These are phyloP conservation scores for Garra rufa DNA, from an alignment of 2,113 vertebrate genomes.

Conservation along the genomic window DNA sequence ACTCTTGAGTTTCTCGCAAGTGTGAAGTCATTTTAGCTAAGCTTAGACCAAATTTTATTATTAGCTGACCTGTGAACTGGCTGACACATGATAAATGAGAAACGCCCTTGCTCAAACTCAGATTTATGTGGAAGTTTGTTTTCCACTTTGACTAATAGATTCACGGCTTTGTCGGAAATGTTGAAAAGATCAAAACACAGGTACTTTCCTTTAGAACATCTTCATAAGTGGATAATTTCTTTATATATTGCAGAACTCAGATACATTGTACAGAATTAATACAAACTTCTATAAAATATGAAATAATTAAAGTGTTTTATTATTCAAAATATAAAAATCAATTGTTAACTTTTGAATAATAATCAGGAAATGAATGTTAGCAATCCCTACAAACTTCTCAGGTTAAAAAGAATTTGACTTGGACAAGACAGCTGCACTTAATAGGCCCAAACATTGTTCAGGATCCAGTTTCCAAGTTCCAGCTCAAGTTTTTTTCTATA, in stretches of 20 bases:
- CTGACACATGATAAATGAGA: constrained; percentile 65
- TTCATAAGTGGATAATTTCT: not conserved
- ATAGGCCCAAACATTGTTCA: constrained; percentile 53
- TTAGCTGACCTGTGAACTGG: constrained; percentile 60
- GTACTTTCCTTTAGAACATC: constrained; percentile 18
- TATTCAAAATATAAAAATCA: not conserved
- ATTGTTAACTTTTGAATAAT: not conserved
- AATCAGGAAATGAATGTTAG: not conserved
- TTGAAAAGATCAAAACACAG: constrained; percentile 38
- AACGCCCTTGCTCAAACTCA: constrained; percentile 57
- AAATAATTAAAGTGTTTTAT: not conserved
- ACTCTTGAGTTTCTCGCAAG: not conserved
- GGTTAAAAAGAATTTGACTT: constrained; percentile 64
- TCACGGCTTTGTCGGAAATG: constrained; percentile 23
- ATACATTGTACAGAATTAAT: not conserved
- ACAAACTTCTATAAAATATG: not conserved
- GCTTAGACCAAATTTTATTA: constrained; percentile 53
- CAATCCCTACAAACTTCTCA: constrained; percentile 41
- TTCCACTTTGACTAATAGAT: constrained; percentile 50
- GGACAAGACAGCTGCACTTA: constrained; percentile 83
- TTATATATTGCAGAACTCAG: not conserved
- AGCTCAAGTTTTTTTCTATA: constrained; percentile 76
- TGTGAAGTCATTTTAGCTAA: not conserved
- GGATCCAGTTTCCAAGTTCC: constrained; percentile 73
- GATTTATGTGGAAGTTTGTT: constrained; percentile 57